Conservation (phyloP, 2,797 vertebrate species). For the Antrozous pallidus region DNA sequence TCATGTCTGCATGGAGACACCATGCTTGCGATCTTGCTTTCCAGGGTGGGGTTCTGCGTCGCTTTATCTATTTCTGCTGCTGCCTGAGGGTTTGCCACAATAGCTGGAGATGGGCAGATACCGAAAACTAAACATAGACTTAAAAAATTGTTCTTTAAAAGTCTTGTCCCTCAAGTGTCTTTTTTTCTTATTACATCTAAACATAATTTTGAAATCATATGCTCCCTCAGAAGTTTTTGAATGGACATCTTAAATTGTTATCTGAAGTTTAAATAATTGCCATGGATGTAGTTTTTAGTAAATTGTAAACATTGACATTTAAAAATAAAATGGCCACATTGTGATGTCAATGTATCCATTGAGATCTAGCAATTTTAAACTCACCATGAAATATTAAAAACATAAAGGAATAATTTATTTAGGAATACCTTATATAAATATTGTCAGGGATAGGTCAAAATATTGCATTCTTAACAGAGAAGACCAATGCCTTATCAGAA, state of each 20-base stretch:
- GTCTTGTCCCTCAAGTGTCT: background rate
- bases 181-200: background rate
- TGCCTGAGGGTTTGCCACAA: background rate
- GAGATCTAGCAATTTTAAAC: background rate
- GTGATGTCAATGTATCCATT: background rate
- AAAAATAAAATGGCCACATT: slow-evolving; percentile 6
- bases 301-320: background rate
- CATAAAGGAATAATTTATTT: background rate
- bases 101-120: background rate
- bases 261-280: slow-evolving; percentile 27
- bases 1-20: no score
- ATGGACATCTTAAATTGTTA: background rate
- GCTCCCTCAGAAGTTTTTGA: background rate
- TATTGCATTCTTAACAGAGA: background rate
- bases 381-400: background rate
- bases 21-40: fast-evolving
- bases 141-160: background rate
- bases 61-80: fast-evolving
- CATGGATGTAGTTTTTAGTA: background rate
- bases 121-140: background rate
- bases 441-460: background rate
- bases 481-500: background rate
- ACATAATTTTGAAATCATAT: background rate
- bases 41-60: no score
- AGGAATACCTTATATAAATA: background rate